These are phyloP conservation scores for Andricus grossulariae DNA, from an alignment of 1,140 invertebrate genomes.

Conservation along the genomic window DNA sequence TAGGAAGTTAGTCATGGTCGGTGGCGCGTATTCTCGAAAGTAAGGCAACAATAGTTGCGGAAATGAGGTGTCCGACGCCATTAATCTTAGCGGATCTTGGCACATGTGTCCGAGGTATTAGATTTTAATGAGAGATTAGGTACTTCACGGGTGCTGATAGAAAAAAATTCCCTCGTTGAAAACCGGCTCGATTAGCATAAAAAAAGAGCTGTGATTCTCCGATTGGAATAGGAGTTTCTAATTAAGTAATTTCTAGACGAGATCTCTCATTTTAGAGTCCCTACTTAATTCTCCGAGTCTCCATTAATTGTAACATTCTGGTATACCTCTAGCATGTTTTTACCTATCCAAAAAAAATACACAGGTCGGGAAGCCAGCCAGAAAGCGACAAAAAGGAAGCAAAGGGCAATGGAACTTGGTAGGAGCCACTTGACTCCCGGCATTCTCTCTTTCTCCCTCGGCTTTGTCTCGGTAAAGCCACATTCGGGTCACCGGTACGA, in stretches of 20 bases:
- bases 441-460: conserved; percentile 43
- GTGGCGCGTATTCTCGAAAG: conserved; percentile 9
- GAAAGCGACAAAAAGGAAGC: background rate
- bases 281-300: too few relatives aligned
- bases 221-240: background rate
- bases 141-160: background rate
- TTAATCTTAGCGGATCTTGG: background rate
- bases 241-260: conserved; percentile 1
- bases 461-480: conserved; percentile 35
- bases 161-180: background rate
- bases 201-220: background rate
- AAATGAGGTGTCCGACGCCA: background rate
- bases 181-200: background rate
- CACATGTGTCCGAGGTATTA: background rate
- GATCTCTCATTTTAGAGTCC: background rate
- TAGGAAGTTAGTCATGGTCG: conserved; percentile 3
- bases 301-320: too few relatives aligned
- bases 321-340: too few relatives aligned
- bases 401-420: conserved; percentile 5
- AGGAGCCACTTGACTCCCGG: conserved; percentile 2
- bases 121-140: conserved; percentile 8
- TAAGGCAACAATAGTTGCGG: conserved; percentile 10
- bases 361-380: too few relatives aligned
- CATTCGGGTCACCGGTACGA: conserved; percentile 46
- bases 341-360: too few relatives aligned